phyloP scores from a whole-genome alignment of 2,797 vertebrate genomes.

The Manis crassicaudata region DNA sequence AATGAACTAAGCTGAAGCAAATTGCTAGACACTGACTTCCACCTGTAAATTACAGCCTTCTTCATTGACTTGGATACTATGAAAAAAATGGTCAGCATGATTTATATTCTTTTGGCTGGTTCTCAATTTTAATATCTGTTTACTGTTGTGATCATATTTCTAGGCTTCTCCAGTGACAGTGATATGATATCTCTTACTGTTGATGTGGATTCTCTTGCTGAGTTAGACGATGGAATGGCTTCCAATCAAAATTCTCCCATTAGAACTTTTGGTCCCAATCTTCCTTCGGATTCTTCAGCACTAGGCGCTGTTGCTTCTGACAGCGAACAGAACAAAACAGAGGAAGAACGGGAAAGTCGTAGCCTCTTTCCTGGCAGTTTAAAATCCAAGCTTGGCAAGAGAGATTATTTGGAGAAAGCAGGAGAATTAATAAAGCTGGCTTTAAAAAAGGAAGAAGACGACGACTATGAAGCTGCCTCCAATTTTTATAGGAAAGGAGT shows the following conservation, averaged over 20 bases:
- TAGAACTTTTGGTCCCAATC: slow-evolving; percentile 86
- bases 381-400: slow-evolving; percentile 87
- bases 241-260: slow-evolving; percentile 94
- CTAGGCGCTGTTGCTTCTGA: slow-evolving; percentile 82
- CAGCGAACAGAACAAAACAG: slow-evolving; percentile 87
- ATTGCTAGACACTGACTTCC: neutral
- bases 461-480: slow-evolving; percentile 94
- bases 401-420: slow-evolving; percentile 95
- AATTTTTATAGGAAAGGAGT: slow-evolving; percentile 94
- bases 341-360: slow-evolving; percentile 85
- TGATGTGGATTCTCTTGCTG: slow-evolving; percentile 93
- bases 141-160: slow-evolving; percentile 55
- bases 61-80: neutral
- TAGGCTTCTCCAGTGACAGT: slow-evolving; percentile 94
- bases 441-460: slow-evolving; percentile 94
- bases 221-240: slow-evolving; percentile 98
- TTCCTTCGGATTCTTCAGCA: slow-evolving; percentile 83
- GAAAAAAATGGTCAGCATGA: neutral
- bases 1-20: neutral
- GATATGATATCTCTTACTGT: slow-evolving; percentile 93
- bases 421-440: slow-evolving; percentile 94
- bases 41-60: neutral
- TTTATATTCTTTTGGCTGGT: slow-evolving; percentile 19
- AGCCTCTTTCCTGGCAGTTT: slow-evolving; percentile 89
- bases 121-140: slow-evolving; percentile 35